Conservation (phyloP, 35 echinoderm and acorn worm genomes). For the Hemicentrotus pulcherrimus region DNA sequence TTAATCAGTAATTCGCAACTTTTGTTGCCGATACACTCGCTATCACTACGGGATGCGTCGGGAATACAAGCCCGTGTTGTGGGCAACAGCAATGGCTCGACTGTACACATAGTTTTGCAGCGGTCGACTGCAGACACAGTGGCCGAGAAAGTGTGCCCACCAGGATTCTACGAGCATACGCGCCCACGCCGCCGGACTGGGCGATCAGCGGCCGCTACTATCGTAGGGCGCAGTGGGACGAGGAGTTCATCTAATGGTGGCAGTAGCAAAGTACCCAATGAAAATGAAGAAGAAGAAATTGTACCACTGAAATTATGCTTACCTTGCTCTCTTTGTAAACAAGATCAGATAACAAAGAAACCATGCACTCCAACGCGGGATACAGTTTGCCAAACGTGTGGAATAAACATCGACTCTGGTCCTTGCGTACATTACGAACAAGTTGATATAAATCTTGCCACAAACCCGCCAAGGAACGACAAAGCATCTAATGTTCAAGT, state of each 20-base stretch:
- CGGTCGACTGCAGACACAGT: not conserved
- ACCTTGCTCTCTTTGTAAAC: not conserved
- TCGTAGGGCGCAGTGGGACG: not conserved
- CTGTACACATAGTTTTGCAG: constrained; percentile 6
- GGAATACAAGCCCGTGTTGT: not conserved
- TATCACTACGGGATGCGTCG: not conserved
- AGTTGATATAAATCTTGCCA: constrained; percentile 6
- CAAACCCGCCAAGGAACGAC: not conserved
- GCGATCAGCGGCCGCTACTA: not conserved
- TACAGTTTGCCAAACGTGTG: not conserved
- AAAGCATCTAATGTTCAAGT: not conserved
- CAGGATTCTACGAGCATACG: not conserved
- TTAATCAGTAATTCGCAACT: constrained; percentile 21
- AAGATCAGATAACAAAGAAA: not conserved
- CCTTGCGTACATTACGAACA: not conserved
- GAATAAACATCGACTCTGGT: not conserved
- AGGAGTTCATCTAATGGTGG: not conserved
- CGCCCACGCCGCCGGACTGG: not conserved
- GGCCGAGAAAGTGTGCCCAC: not conserved
- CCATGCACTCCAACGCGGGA: not conserved
- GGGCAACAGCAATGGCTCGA: not conserved
- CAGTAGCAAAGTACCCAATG: not conserved
- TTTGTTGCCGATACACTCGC: not conserved
- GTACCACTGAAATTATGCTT: not conserved
- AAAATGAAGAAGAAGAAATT: not conserved